Evolutionary conservation across 2,888 invertebrate genomes (phyloP).

Genomic region (Thumatha senex): DNA sequence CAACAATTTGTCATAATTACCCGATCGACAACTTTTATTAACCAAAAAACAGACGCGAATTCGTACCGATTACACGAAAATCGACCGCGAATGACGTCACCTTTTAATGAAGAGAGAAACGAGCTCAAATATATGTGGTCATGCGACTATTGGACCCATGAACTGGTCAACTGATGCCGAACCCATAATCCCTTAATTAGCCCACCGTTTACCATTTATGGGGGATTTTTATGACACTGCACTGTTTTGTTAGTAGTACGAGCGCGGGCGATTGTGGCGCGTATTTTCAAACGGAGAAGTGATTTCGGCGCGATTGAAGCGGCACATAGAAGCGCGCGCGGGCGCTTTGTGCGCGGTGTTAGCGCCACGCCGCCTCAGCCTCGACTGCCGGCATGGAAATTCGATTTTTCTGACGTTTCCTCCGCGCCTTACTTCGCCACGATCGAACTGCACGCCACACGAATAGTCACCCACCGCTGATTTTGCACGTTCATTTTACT

Average conservation of each 20-base stretch:
- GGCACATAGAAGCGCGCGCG: conserved; percentile 60
- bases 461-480: conserved; percentile 67
- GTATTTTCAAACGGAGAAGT: conserved; percentile 36
- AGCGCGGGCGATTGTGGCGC: conserved; percentile 28
- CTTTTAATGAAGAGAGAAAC: conserved; percentile 71
- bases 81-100: conserved; percentile 76
- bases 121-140: conserved; percentile 66
- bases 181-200: conserved; percentile 72
- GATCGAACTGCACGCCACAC: conserved; percentile 81
- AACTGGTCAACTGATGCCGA: conserved; percentile 58
- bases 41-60: conserved; percentile 35
- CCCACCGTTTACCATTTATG: conserved; percentile 54
- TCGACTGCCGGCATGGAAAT: conserved; percentile 82
- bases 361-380: conserved; percentile 78
- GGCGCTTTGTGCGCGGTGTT: conserved; percentile 71
- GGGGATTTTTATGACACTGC: conserved; percentile 38
- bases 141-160: conserved; percentile 63
- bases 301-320: conserved; percentile 43
- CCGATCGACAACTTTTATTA: conserved; percentile 28
- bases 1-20: conserved; percentile 45
- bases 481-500: conserved; percentile 74
- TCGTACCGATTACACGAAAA: conserved; percentile 47
- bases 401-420: conserved; percentile 83
- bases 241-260: conserved; percentile 42
- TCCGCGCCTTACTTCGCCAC: conserved; percentile 78